These are phyloP conservation scores for Odobenus rosmarus DNA, from an alignment of 2,113 vertebrate genomes.

Conservation along the genomic window DNA sequence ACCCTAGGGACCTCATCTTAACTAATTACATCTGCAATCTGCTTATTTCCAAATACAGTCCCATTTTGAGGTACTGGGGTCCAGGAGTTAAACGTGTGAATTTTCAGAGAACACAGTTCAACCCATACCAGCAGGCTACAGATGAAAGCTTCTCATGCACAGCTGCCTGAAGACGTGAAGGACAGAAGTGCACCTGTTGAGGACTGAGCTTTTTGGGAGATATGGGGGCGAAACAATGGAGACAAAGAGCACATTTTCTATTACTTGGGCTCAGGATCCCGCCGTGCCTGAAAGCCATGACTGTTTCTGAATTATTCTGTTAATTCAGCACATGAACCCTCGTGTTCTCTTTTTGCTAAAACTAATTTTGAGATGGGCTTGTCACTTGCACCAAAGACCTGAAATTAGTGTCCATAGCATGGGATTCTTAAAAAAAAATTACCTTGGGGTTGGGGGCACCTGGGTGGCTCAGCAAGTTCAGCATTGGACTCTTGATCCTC, in stretches of 20 bases:
- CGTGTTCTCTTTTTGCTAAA: background rate
- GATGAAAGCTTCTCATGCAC: background rate
- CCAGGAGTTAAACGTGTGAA: background rate
- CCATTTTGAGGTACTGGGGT: background rate
- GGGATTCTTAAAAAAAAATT: background rate
- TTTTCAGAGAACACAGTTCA: accelerated
- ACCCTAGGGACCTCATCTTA: background rate
- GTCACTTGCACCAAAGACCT: background rate
- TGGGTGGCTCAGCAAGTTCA: background rate
- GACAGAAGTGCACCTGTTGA: background rate
- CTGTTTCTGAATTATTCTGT: background rate
- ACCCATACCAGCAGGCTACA: no score
- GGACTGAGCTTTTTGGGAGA: background rate
- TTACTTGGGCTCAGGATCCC: background rate
- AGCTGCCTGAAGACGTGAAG: background rate
- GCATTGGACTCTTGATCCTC: background rate
- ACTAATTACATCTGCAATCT: background rate
- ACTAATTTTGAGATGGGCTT: background rate
- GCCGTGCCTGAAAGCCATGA: background rate
- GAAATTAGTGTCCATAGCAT: background rate
- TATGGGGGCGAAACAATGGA: background rate
- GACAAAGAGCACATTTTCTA: background rate
- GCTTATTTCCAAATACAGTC: background rate
- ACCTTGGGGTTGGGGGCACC: background rate
- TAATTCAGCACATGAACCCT: background rate